Evolutionary conservation across 1,140 invertebrate species (phyloP).

Genomic region (Drosophila ohnishii): DNA sequence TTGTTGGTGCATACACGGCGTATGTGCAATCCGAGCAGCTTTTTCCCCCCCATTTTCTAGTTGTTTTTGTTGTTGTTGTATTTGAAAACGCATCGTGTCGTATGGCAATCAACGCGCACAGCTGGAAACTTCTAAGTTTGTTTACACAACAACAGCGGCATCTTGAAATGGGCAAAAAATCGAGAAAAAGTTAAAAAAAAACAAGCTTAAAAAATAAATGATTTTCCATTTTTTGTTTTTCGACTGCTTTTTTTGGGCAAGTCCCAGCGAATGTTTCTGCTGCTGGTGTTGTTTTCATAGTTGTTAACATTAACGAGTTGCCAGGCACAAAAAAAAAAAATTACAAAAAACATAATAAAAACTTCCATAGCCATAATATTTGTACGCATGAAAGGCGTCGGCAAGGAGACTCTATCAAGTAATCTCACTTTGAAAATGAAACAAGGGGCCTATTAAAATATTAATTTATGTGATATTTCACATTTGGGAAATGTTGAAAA

Average conservation of each 20-base stretch:
- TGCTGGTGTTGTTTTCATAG: conserved; percentile 33
- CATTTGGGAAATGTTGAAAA: conserved; percentile 1
- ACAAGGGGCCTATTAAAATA: conserved; percentile 37
- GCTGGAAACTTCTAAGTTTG: conserved; percentile 75
- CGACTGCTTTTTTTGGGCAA: conserved; percentile 44
- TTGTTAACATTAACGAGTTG: conserved; percentile 53
- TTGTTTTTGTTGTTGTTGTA: conserved; percentile 33
- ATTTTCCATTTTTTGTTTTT: conserved; percentile 44
- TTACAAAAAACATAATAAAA: conserved; percentile 11
- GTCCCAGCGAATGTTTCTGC: conserved; percentile 19
- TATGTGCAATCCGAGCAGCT: conserved; percentile 52
- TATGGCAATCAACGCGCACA: conserved; percentile 74
- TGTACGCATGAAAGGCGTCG: conserved; percentile 26
- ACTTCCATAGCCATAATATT: conserved; percentile 29
- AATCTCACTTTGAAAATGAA: conserved; percentile 20
- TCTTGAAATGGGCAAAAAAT: conserved; percentile 53
- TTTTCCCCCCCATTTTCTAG: conserved; percentile 18
- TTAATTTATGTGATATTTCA: conserved; percentile 28
- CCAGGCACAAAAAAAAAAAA: conserved; percentile 6
- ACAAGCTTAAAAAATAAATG: conserved; percentile 19
- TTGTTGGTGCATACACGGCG: conserved; percentile 50
- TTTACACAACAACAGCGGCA: conserved; percentile 54
- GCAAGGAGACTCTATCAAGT: conserved; percentile 27
- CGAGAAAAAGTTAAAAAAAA: conserved; percentile 7
- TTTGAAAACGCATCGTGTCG: conserved; percentile 79